Percentiles rank a stretch among this genome's conserved stretches.
Evolutionary conservation across 2,888 invertebrate species (phyloP).

Genomic region (Strigamia crassipes): DNA sequence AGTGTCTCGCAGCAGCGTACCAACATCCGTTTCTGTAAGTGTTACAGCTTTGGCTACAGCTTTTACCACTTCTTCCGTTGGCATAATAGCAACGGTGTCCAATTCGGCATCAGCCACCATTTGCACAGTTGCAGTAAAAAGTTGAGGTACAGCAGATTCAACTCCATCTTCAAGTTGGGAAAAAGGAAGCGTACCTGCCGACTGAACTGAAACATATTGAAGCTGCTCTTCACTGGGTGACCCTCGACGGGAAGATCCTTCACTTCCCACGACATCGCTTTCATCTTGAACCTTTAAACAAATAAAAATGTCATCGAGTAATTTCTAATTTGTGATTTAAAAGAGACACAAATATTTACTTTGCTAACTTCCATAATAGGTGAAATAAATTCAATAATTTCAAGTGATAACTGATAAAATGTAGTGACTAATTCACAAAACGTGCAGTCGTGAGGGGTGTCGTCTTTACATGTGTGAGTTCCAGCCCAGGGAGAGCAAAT

Average conservation of each 20-base stretch:
- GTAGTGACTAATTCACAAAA: conserved; percentile 92
- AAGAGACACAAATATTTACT: conserved; percentile 66
- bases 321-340: conserved; percentile 17
- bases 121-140: conserved; percentile 86
- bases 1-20: conserved; percentile 60
- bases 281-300: conserved; percentile 30
- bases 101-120: conserved; percentile 79
- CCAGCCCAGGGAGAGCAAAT: conserved; percentile 75
- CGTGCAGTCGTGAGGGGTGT: conserved; percentile 72
- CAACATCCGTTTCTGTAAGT: conserved; percentile 85
- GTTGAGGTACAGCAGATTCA: conserved; percentile 46
- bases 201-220: conserved; percentile 3
- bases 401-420: conserved; percentile 89
- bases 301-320: not conserved
- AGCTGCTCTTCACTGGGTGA: conserved; percentile 44
- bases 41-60: conserved; percentile 86
- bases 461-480: conserved; percentile 63
- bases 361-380: conserved; percentile 75
- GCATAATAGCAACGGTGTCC: conserved; percentile 84
- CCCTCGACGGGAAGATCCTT: conserved; percentile 43
- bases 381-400: conserved; percentile 77
- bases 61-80: conserved; percentile 71
- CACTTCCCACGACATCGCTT: conserved; percentile 45
- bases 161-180: conserved; percentile 27
- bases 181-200: not conserved